A percentile compares a stretch with the other conserved stretches of the same genome.
Evolutionary conservation across 2,113 vertebrate species (phyloP).

Genomic region (Otolemur garnettii): DNA sequence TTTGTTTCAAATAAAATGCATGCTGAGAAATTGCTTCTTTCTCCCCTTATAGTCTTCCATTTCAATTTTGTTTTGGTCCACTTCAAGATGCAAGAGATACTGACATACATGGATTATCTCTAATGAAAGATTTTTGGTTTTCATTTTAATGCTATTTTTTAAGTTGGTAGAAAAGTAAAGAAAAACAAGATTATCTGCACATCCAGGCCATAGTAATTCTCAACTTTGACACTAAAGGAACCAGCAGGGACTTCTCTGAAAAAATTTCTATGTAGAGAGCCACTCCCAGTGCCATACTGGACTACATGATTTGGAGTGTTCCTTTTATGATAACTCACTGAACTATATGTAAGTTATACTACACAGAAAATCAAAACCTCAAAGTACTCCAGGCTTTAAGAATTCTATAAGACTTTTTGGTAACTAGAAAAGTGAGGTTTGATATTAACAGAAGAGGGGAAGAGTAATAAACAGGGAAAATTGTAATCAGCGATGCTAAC

Average conservation of each 20-base stretch:
- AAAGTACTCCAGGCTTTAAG: neutral
- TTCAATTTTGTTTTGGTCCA: neutral
- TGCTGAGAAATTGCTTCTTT: neutral
- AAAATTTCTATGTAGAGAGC: neutral
- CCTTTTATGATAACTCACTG: neutral
- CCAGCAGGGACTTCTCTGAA: neutral
- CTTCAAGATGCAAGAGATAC: neutral
- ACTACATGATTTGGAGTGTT: neutral
- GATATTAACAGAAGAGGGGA: neutral
- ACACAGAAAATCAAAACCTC: neutral
- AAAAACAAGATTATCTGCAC: neutral
- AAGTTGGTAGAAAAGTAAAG: constrained; percentile 8
- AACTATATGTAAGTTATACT: neutral
- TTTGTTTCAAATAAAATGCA: neutral
- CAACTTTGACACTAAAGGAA: constrained; percentile 1
- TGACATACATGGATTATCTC: neutral
- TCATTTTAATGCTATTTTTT: constrained; percentile 24
- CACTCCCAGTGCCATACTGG: neutral
- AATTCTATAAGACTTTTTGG: neutral
- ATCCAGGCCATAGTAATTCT: neutral
- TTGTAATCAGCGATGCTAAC: neutral
- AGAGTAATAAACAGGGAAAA: neutral
- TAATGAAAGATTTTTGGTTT: neutral
- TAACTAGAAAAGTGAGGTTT: constrained; percentile 13
- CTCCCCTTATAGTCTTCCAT: neutral